These are phyloP conservation scores for Megamerina dolium DNA, from an alignment of 2,888 invertebrate species.

Conservation along the genomic window DNA sequence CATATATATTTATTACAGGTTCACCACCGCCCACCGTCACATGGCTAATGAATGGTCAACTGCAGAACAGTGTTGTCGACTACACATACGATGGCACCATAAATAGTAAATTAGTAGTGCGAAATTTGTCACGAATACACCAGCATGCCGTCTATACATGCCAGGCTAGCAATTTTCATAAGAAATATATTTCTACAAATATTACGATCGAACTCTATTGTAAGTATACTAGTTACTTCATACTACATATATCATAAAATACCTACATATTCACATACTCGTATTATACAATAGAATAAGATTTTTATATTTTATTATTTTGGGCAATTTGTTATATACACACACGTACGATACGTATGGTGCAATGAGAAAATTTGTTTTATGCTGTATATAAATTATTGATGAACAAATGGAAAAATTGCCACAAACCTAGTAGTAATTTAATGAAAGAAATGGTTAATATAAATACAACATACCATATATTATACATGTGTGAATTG, in stretches of 20 bases:
- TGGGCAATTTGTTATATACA: background rate
- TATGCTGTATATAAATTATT: too few species aligned
- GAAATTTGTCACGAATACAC: conserved; percentile 61
- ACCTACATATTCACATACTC: background rate
- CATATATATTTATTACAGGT: conserved; percentile 52
- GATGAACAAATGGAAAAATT: too few species aligned
- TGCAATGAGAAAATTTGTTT: too few species aligned
- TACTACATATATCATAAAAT: background rate
- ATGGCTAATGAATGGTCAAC: conserved; percentile 66
- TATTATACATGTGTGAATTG: too few species aligned
- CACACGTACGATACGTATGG: too few species aligned
- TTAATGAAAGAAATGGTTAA: too few species aligned
- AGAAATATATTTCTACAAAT: conserved; percentile 59
- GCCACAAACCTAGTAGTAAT: too few species aligned
- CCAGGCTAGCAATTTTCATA: conserved; percentile 63
- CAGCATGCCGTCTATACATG: conserved; percentile 70
- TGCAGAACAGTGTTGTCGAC: conserved; percentile 49
- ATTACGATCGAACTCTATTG: conserved; percentile 71
- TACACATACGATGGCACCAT: conserved; percentile 50
- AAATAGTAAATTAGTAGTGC: conserved; percentile 57
- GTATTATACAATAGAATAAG: too few species aligned
- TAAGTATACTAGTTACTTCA: conserved; percentile 55
- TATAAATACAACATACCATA: too few species aligned
- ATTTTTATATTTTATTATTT: conserved; percentile 3
- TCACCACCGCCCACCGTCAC: conserved; percentile 66